Evolutionary conservation across 1,140 invertebrate species (phyloP).

Genomic region (Leptestheria dahalacensis): DNA sequence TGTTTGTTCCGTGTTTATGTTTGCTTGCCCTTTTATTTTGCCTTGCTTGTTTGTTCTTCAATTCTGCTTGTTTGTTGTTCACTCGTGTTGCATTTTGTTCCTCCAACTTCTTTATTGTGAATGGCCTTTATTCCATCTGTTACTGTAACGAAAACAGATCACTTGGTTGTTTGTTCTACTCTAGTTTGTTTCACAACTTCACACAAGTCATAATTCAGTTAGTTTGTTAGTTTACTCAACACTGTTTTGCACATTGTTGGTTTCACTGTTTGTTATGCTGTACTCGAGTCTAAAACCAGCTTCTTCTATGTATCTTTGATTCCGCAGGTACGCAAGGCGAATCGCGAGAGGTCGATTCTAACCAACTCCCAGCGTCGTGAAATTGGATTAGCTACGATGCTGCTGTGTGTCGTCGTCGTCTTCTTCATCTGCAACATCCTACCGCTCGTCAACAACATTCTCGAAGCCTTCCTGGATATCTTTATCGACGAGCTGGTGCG

Average conservation of each 20-base stretch:
- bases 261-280: not conserved
- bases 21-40: too few species aligned
- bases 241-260: not conserved
- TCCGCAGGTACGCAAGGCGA: slow-evolving; percentile 61
- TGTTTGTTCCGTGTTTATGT: too few species aligned
- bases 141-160: too few species aligned
- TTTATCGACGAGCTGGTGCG: slow-evolving; percentile 20
- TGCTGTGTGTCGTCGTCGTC: slow-evolving; percentile 82
- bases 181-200: too few species aligned
- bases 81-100: too few species aligned
- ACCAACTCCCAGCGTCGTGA: slow-evolving; percentile 66
- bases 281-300: not conserved
- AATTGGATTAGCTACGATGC: slow-evolving; percentile 80
- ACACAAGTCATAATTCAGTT: too few species aligned
- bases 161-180: too few species aligned
- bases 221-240: too few species aligned
- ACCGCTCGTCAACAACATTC: slow-evolving; percentile 72
- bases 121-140: too few species aligned
- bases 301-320: slow-evolving; percentile 9
- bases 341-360: slow-evolving; percentile 60
- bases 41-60: too few species aligned
- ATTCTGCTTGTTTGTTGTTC: too few species aligned
- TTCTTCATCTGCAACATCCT: slow-evolving; percentile 89
- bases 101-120: too few species aligned
- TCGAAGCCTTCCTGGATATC: slow-evolving; percentile 40